Conservation (phyloP, 2,888 invertebrate species). For the Thelaira solivaga region DNA sequence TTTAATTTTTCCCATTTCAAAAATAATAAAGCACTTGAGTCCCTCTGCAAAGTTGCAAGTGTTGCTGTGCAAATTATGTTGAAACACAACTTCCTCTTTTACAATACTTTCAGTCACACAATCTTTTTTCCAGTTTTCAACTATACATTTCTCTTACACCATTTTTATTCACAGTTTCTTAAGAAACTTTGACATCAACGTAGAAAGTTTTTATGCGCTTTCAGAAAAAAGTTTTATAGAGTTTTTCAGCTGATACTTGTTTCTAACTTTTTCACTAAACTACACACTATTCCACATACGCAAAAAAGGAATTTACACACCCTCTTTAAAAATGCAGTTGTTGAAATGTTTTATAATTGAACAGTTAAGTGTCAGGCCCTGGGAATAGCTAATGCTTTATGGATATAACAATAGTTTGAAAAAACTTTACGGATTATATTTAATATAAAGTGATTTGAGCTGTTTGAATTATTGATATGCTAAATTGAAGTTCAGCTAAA, state of each 20-base stretch:
- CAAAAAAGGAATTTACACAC: neutral
- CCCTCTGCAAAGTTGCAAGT: conserved; percentile 26
- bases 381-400: neutral
- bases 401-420: neutral
- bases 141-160: neutral
- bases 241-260: conserved; percentile 27
- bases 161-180: conserved; percentile 7
- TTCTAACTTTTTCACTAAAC: neutral
- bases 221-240: conserved; percentile 11
- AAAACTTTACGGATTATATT: neutral
- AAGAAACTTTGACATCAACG: conserved; percentile 37
- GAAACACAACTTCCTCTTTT: conserved; percentile 53
- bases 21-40: conserved; percentile 48
- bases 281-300: neutral
- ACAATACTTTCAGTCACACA: conserved; percentile 8
- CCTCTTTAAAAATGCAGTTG: neutral
- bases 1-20: conserved; percentile 20
- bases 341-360: conserved; percentile 1
- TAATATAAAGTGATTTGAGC: neutral
- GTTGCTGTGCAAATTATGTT: conserved; percentile 55
- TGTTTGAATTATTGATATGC: too few relatives aligned
- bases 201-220: conserved; percentile 25
- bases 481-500: neutral
- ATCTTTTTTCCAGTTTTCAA: conserved; percentile 19
- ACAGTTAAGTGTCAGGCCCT: neutral